phyloP scores from a whole-genome alignment of 2,113 vertebrate species.

The Thalassoma bifasciatum region DNA sequence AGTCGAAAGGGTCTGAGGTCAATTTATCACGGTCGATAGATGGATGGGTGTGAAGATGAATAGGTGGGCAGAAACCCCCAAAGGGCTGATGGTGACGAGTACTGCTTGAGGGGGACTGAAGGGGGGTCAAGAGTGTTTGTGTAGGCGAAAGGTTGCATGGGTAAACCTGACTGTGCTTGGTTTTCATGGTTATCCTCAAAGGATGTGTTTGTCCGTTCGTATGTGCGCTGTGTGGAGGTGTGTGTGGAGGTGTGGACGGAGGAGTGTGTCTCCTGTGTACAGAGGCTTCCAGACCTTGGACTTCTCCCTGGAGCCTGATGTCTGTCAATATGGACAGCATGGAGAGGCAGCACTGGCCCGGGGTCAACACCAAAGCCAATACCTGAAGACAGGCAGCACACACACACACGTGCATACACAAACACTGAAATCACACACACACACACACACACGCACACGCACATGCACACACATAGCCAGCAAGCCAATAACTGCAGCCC shows the following conservation, averaged over 20 bases:
- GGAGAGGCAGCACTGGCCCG: slow-evolving; percentile 67
- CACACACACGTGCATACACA: slow-evolving; percentile 42
- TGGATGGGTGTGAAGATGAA: slow-evolving; percentile 50
- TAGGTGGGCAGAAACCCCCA: slow-evolving; percentile 43
- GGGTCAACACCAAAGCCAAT: slow-evolving; percentile 82
- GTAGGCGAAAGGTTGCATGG: slow-evolving; percentile 18
- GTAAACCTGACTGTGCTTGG: background rate
- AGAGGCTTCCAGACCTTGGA: slow-evolving; percentile 50
- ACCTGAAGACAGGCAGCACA: slow-evolving; percentile 69
- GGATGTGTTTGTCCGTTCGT: slow-evolving; percentile 4
- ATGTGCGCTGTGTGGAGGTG: slow-evolving; percentile 9
- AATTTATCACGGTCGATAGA: slow-evolving; percentile 64
- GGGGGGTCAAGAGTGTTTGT: slow-evolving; percentile 26
- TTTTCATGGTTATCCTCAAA: slow-evolving; percentile 13
- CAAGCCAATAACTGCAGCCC: slow-evolving; percentile 79
- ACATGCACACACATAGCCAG: slow-evolving; percentile 49
- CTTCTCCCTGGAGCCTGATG: slow-evolving; percentile 63
- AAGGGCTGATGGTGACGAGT: slow-evolving; percentile 36
- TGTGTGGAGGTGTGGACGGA: slow-evolving; percentile 4
- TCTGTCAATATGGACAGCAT: slow-evolving; percentile 74
- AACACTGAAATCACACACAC: slow-evolving; percentile 37
- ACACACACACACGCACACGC: slow-evolving; percentile 46
- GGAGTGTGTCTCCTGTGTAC: slow-evolving; percentile 39
- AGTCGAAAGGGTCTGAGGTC: slow-evolving; percentile 49
- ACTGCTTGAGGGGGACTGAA: slow-evolving; percentile 28